phyloP scores from a whole-genome alignment of 2,113 vertebrate species.

The Ahaetulla prasina region DNA sequence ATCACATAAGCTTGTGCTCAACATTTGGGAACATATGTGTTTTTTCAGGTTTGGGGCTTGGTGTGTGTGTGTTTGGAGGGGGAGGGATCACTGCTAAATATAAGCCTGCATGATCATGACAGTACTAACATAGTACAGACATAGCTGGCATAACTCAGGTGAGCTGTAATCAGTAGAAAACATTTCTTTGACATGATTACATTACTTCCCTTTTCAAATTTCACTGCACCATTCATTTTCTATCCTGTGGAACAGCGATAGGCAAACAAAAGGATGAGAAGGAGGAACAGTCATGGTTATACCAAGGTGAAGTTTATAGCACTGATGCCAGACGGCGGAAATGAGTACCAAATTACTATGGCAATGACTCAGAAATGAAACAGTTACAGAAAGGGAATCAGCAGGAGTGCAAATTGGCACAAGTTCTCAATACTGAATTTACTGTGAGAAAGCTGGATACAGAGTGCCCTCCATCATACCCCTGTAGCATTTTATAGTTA shows the following conservation, averaged over 20 bases:
- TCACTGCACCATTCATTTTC: neutral
- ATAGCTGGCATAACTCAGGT: neutral
- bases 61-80: neutral
- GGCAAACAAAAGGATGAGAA: neutral
- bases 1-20: neutral
- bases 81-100: neutral
- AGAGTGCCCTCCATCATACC: constrained; percentile 21
- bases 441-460: constrained; percentile 23
- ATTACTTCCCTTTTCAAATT: neutral
- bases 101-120: neutral
- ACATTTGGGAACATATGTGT: neutral
- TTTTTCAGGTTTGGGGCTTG: neutral
- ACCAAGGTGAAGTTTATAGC: constrained; percentile 22
- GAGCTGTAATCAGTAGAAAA: neutral
- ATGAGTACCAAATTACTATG: constrained; percentile 9
- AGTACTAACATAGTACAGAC: neutral
- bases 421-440: constrained; percentile 23
- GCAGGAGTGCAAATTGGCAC: constrained; percentile 25
- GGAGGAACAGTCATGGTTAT: neutral
- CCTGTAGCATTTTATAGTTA: constrained; percentile 16
- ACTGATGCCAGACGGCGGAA: constrained; percentile 7
- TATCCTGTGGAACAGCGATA: rapidly evolving
- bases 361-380: neutral
- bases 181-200: neutral
- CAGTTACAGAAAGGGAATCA: constrained; percentile 9